phyloP scores from a whole-genome alignment of 2,113 vertebrate genomes.

The Melanostigma gelatinosum region DNA sequence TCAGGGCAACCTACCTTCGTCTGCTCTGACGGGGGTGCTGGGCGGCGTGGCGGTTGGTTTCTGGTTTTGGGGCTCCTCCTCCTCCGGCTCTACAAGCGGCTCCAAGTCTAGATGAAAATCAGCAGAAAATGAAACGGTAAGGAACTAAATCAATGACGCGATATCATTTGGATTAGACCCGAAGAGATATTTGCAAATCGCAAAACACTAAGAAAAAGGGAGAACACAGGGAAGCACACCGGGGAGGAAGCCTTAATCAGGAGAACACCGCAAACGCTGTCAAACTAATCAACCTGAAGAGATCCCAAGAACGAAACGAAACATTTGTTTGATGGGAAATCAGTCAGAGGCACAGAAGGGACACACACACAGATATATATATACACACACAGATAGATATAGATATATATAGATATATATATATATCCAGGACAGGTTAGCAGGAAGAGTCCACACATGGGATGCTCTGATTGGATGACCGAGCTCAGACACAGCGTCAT shows the following conservation, averaged over 20 bases:
- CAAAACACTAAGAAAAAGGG: conserved; percentile 29
- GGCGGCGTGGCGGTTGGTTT: conserved; percentile 88
- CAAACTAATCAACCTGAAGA: conserved; percentile 22
- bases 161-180: background rate
- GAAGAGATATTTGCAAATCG: background rate
- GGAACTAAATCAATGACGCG: background rate
- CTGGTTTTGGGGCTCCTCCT: conserved; percentile 82
- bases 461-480: conserved; percentile 68
- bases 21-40: conserved; percentile 88
- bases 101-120: conserved; percentile 66
- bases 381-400: too few species aligned
- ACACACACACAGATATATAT: background rate
- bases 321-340: conserved; percentile 37
- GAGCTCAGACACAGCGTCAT: conserved; percentile 50
- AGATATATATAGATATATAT: too few species aligned
- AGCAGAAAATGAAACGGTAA: conserved; percentile 2
- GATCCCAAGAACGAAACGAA: conserved; percentile 31
- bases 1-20: conserved; percentile 89
- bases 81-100: conserved; percentile 79
- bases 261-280: conserved; percentile 31
- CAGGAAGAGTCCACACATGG: conserved; percentile 50
- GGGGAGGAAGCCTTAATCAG: conserved; percentile 42
- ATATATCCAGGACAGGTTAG: conserved; percentile 56
- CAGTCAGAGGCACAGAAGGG: conserved; percentile 32
- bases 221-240: conserved; percentile 38